Evolutionary conservation across 2,888 invertebrate genomes (phyloP).

Genomic region (Trichopoda pennipes): DNA sequence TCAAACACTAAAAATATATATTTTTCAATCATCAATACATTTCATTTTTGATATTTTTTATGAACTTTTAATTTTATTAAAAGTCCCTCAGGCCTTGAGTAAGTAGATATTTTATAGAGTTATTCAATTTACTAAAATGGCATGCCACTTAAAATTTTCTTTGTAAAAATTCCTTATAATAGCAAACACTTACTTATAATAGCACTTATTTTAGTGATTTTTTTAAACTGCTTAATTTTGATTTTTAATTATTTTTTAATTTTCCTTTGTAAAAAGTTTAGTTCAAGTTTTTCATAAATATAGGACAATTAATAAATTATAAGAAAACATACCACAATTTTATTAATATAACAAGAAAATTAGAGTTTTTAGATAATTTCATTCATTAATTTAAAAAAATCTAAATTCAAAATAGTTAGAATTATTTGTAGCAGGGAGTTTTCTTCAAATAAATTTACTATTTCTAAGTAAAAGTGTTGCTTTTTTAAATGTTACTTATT

Average conservation of each 20-base stretch:
- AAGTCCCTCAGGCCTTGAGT: conserved; percentile 12
- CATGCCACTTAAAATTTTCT: neutral
- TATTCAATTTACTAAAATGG: neutral
- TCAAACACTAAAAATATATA: conserved; percentile 44
- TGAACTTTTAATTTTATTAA: conserved; percentile 2
- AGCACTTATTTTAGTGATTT: conserved; percentile 17
- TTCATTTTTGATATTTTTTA: conserved; percentile 48
- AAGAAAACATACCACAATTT: conserved; percentile 36
- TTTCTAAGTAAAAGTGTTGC: conserved; percentile 64
- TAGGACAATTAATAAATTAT: conserved; percentile 70
- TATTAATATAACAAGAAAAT: conserved; percentile 34
- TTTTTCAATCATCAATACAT: conserved; percentile 12
- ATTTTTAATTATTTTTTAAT: conserved; percentile 41
- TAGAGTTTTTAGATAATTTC: conserved; percentile 26
- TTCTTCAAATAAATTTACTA: conserved; percentile 59
- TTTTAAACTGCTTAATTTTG: conserved; percentile 9
- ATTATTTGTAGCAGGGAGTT: conserved; percentile 17
- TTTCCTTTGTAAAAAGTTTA: conserved; percentile 49
- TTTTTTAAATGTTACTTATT: conserved; percentile 72
- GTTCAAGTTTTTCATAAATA: conserved; percentile 68
- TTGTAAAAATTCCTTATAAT: conserved; percentile 6
- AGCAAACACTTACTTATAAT: conserved; percentile 18
- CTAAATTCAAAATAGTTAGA: conserved; percentile 11
- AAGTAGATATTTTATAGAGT: conserved; percentile 22
- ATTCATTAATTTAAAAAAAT: conserved; percentile 50